Conservation (phyloP, 2,797 vertebrate species). For the Catamblyrhynchus diadema region DNA sequence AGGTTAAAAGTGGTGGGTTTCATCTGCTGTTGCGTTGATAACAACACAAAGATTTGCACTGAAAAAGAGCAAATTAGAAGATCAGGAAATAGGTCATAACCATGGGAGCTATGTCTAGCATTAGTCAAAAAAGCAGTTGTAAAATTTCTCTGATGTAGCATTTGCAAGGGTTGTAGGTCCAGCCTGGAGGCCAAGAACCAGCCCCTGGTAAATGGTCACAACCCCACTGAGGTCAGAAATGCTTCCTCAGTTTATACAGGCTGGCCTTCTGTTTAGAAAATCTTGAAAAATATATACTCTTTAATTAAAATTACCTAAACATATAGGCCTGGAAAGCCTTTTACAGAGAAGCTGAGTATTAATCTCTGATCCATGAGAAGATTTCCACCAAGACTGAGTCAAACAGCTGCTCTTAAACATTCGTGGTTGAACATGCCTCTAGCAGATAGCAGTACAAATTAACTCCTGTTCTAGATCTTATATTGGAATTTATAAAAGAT, state of each 20-base stretch:
- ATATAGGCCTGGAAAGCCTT: background rate
- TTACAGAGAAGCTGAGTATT: background rate
- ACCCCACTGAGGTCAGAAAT: background rate
- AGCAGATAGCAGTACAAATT: background rate
- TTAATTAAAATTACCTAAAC: background rate
- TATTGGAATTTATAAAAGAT: background rate
- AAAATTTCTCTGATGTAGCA: background rate
- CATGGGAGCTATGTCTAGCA: background rate
- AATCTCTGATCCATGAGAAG: background rate
- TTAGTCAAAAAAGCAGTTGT: background rate
- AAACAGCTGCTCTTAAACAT: background rate
- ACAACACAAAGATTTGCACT: background rate
- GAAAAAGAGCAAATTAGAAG: background rate
- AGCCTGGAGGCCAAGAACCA: background rate
- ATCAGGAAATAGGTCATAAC: background rate
- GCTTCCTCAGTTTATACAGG: background rate
- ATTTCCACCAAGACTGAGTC: background rate
- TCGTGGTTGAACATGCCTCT: fast-evolving
- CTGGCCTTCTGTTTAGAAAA: background rate
- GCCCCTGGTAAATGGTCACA: background rate
- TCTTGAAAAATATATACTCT: background rate
- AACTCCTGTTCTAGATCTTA: background rate
- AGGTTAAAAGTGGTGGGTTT: background rate
- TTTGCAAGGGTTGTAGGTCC: background rate
- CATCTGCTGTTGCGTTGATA: background rate